Evolutionary conservation across 2,113 vertebrate genomes (phyloP), one percentile per base, ranked within the genome.

Genomic region (Dunckerocampus dactyliophorus): DNA sequence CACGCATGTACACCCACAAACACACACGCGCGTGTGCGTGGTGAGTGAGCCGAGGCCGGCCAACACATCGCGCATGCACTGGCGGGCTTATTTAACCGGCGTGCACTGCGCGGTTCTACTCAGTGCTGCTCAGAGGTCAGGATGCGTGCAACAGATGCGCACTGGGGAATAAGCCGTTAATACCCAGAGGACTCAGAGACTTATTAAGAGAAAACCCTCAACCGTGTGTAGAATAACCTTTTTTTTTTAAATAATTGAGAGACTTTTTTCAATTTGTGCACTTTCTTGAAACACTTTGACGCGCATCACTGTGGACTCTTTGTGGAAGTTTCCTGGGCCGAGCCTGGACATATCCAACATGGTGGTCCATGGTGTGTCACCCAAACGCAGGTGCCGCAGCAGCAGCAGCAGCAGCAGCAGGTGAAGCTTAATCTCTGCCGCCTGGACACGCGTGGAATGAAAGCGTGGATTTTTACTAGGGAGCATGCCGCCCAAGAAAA

Each of bases 401-500:
- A 12, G 47, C 58, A n/a, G n/a, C n/a, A n/a, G 46, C 62, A 34
- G 68, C 31, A 14, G 39, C 39, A 57, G 68, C 74, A 76, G 67
- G 75, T 74, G 76, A 85, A 53, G 59, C 34, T 20, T 75, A 63
- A 80, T 28, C 51, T 61, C 4, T 53, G 52, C 65, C 20, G 43
- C 15, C 31, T 8, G 47, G 46, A 45, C 60, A 79, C 43, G 62
- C 63, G 68, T 65, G 78, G 82, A 62, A 70, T 66, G 75, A 74
- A 57, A 50, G 62, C 11, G 31, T 53, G 4, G 69, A 62, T 65
- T 19, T 47, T 34, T 39, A 65, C 34, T 43, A 59, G 58, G 63
- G 69, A 62, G 50, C 74, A 91, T 91, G 90, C 88, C 90, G n/a
- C 89, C 90, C 63, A 90, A 91, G 82, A 91, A 91, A 84, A 91